Conservation (phyloP, 2,113 vertebrate species). For the Chiloscyllium plagiosum region DNA sequence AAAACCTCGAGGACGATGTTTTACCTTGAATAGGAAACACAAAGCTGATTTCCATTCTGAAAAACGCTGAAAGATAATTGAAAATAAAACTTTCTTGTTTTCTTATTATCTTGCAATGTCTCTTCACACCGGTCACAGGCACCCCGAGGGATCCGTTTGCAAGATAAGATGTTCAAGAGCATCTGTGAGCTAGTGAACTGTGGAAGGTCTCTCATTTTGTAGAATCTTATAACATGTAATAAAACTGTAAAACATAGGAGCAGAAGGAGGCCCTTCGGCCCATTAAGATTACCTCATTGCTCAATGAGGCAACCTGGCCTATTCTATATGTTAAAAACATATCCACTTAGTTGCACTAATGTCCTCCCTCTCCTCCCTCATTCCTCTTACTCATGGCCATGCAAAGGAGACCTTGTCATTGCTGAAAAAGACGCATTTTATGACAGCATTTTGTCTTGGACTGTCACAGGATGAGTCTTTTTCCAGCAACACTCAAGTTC, state of each 20-base stretch:
- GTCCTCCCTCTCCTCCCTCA: no score
- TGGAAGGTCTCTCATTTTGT: no score
- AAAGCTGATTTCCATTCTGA: not conserved
- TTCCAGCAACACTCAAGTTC: no score
- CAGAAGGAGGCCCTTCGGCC: not conserved
- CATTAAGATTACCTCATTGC: not conserved
- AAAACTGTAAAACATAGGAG: no score
- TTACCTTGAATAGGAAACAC: not conserved
- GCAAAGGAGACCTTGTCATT: no score
- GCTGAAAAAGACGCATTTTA: no score
- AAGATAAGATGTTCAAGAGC: not conserved
- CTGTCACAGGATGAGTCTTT: no score
- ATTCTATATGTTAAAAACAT: no score
- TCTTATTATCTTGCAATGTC: not conserved
- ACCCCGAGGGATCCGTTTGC: not conserved
- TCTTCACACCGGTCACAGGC: not conserved
- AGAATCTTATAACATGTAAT: not conserved
- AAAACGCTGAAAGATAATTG: not conserved
- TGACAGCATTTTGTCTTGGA: no score
- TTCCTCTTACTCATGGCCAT: no score
- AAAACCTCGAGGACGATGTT: not conserved
- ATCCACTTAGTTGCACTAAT: not conserved
- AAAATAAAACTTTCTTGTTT: not conserved
- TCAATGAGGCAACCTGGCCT: no score
- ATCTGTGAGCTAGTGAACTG: not conserved